Conservation (phyloP, 2,888 invertebrate genomes). For the Macropis europaea region DNA sequence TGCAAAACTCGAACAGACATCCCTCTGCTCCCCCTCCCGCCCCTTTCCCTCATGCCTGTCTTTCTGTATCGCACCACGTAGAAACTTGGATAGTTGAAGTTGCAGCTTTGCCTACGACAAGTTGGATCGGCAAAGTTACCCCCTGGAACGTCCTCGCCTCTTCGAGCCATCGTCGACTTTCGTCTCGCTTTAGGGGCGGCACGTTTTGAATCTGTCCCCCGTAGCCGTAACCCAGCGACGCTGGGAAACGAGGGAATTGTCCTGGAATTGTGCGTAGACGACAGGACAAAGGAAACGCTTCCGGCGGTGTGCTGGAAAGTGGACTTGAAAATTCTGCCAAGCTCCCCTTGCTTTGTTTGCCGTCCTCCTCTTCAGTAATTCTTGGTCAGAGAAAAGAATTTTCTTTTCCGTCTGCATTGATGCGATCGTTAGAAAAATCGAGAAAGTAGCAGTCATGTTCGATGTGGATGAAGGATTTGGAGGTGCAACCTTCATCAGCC, state of each 20-base stretch:
- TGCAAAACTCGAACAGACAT: constrained; percentile 8
- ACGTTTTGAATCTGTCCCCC: constrained; percentile 46
- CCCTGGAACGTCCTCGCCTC: constrained; percentile 30
- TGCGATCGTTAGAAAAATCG: constrained; percentile 20
- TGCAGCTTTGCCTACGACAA: constrained; percentile 56
- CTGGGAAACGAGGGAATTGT: constrained; percentile 41
- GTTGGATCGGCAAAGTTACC: constrained; percentile 56
- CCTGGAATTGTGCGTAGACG: constrained; percentile 26
- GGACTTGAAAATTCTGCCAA: constrained; percentile 5
- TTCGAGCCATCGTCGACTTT: constrained; percentile 34
- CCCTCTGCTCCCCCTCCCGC: neutral
- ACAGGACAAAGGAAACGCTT: constrained; percentile 35
- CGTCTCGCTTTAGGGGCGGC: constrained; percentile 21
- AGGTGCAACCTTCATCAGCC: no score
- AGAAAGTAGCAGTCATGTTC: no score
- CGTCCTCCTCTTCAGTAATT: neutral
- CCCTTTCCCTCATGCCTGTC: constrained; percentile 7
- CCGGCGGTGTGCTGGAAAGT: constrained; percentile 23
- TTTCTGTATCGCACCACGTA: constrained; percentile 22
- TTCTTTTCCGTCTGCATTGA: neutral
- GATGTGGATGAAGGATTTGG: no score
- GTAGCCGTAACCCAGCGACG: constrained; percentile 19
- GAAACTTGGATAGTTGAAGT: constrained; percentile 55
- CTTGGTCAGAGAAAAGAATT: no score
- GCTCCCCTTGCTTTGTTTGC: neutral